Percentiles rank a stretch among this genome's conserved stretches.
These are phyloP conservation scores for Eumerus sabulonum DNA, from an alignment of 2,888 invertebrate genomes.

Conservation along the genomic window DNA sequence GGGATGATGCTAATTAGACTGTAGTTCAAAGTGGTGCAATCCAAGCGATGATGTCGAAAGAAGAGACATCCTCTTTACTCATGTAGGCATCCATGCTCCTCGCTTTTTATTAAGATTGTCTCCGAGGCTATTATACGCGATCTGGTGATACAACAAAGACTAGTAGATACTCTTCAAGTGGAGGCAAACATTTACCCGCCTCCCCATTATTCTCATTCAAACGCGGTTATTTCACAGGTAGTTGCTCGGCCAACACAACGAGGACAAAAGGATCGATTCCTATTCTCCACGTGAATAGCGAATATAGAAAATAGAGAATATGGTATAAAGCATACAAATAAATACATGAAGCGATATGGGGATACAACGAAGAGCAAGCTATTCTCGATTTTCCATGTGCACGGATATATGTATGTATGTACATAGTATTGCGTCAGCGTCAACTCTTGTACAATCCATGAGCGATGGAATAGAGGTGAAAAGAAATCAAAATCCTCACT, in stretches of 20 bases:
- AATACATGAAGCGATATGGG: conserved; percentile 17
- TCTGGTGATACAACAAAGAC: conserved; percentile 45
- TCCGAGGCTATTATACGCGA: conserved; percentile 8
- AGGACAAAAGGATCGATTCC: conserved; percentile 63
- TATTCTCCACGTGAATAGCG: not conserved
- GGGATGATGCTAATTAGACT: conserved; percentile 36
- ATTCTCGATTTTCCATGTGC: conserved; percentile 38
- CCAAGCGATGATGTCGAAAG: conserved; percentile 15
- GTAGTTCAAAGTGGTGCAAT: conserved; percentile 39
- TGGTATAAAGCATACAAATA: conserved; percentile 12
- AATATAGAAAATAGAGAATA: no score
- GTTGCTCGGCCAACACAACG: conserved; percentile 26
- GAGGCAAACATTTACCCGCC: conserved; percentile 25
- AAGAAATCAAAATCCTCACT: conserved; percentile 15
- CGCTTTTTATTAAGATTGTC: not conserved
- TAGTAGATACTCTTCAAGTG: conserved; percentile 22
- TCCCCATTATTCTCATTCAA: not conserved
- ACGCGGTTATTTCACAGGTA: conserved; percentile 39
- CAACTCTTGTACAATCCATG: conserved; percentile 6
- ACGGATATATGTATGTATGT: no score
- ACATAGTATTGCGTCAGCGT: conserved; percentile 55
- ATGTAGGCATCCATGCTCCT: conserved; percentile 10
- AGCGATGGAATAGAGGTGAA: not conserved
- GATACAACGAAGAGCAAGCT: conserved; percentile 36
- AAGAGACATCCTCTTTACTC: conserved; percentile 8